phyloP scores from a whole-genome alignment of 2,888 invertebrate genomes.

The Lasioglossum malachurum region DNA sequence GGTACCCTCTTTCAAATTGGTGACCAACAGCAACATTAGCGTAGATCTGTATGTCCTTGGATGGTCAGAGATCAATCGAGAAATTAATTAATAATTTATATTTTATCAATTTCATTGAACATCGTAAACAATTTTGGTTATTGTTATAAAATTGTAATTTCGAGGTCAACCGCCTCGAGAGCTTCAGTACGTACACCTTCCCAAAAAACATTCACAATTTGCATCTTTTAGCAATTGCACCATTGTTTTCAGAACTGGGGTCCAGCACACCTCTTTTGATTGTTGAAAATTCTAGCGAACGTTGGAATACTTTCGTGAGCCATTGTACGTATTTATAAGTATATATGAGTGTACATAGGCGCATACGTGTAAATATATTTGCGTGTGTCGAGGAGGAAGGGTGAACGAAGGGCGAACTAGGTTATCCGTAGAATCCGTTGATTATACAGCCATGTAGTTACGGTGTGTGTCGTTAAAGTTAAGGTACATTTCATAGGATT shows the following conservation, averaged over 20 bases:
- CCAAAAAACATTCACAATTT: neutral
- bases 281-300: neutral
- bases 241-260: neutral
- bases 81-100: no score
- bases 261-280: neutral
- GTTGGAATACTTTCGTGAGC: neutral
- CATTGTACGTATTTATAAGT: neutral
- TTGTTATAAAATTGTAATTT: neutral
- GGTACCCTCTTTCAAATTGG: no score
- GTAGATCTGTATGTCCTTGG: no score
- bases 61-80: no score
- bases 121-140: no score
- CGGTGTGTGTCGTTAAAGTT: conserved; percentile 68
- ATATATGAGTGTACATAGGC: neutral
- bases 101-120: no score
- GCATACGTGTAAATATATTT: neutral
- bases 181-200: neutral
- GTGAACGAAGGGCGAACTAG: conserved; percentile 6
- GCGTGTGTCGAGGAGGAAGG: neutral
- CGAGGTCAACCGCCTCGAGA: neutral
- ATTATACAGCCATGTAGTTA: conserved; percentile 64
- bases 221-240: neutral
- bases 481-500: conserved; percentile 69
- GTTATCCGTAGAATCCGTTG: conserved; percentile 58
- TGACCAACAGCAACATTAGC: no score